A percentile compares a stretch with the other conserved stretches of the same genome.
phyloP scores from a whole-genome alignment of 2,888 invertebrate species.

The Hybos culiciformis region DNA sequence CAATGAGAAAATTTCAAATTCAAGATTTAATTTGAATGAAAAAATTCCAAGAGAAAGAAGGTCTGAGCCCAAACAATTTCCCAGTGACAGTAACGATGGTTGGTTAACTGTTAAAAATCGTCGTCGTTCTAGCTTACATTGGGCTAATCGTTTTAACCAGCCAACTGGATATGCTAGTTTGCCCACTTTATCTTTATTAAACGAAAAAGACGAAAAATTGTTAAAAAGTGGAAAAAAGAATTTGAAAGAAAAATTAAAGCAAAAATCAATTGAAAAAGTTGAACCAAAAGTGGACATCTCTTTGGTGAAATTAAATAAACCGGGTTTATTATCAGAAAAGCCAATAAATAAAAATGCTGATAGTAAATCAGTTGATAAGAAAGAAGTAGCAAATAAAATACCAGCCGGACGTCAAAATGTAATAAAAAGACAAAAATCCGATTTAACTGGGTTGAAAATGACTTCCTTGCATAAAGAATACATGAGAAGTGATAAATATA shows the following conservation, averaged over 20 bases:
- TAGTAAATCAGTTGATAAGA: not conserved
- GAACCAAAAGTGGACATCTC: slow-evolving; percentile 15
- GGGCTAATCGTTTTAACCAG: slow-evolving; percentile 65
- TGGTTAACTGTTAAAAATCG: slow-evolving; percentile 82
- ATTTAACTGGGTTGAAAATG: slow-evolving; percentile 45
- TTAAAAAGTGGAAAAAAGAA: not conserved
- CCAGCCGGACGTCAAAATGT: slow-evolving; percentile 21
- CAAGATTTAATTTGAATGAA: slow-evolving; percentile 27
- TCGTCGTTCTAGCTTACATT: slow-evolving; percentile 52
- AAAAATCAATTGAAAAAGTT: slow-evolving; percentile 11
- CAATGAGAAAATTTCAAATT: slow-evolving; percentile 28
- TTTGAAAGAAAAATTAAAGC: not conserved
- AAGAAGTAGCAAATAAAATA: no score
- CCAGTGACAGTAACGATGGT: slow-evolving; percentile 44
- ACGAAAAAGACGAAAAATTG: slow-evolving; percentile 28
- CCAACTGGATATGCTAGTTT: slow-evolving; percentile 72
- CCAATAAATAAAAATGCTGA: not conserved
- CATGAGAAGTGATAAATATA: slow-evolving; percentile 33
- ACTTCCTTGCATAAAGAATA: slow-evolving; percentile 34
- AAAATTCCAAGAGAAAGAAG: slow-evolving; percentile 20
- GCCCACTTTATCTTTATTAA: slow-evolving; percentile 48
- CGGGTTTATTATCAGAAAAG: not conserved
- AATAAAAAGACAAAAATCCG: slow-evolving; percentile 44
- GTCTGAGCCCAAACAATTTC: slow-evolving; percentile 29
- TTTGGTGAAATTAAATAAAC: not conserved